Conservation (phyloP, 1,140 invertebrate species). For the Choristoneura fumiferana region DNA sequence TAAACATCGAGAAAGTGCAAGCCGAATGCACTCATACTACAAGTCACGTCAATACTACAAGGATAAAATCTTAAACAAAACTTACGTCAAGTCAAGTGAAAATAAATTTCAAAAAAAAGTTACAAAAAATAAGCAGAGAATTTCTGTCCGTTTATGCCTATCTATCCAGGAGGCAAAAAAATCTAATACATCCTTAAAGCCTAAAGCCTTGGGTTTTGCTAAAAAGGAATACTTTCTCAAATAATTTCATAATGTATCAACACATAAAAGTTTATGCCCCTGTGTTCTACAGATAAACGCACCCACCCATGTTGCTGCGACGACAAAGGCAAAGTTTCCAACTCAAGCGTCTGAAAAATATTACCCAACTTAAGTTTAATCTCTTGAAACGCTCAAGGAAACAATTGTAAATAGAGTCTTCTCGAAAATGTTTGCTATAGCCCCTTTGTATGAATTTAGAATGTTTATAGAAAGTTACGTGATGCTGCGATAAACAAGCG, state of each 20-base stretch:
- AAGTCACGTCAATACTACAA: too few species aligned
- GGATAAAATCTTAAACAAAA: too few species aligned
- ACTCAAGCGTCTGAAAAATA: conserved; percentile 62
- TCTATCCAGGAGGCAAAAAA: too few species aligned
- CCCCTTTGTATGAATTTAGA: conserved; percentile 1
- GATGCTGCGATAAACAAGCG: not conserved
- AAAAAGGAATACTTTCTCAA: conserved; percentile 9
- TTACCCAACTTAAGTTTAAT: conserved; percentile 65
- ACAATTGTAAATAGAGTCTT: conserved; percentile 50
- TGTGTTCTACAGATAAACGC: conserved; percentile 20
- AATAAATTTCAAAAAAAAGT: too few species aligned
- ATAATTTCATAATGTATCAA: conserved; percentile 16
- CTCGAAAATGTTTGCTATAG: not conserved
- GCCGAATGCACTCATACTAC: too few species aligned
- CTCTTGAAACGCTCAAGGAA: conserved; percentile 53
- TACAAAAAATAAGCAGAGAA: too few species aligned
- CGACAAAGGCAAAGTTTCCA: conserved; percentile 59
- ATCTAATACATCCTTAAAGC: too few species aligned
- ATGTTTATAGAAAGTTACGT: conserved; percentile 7
- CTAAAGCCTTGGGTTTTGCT: too few species aligned
- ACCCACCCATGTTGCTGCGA: not conserved
- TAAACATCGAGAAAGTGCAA: too few species aligned
- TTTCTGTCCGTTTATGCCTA: too few species aligned
- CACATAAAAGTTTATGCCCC: conserved; percentile 13
- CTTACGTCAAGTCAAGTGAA: too few species aligned